phyloP scores from a whole-genome alignment of 2,888 invertebrate species.

The Chymomyza procnemis region DNA sequence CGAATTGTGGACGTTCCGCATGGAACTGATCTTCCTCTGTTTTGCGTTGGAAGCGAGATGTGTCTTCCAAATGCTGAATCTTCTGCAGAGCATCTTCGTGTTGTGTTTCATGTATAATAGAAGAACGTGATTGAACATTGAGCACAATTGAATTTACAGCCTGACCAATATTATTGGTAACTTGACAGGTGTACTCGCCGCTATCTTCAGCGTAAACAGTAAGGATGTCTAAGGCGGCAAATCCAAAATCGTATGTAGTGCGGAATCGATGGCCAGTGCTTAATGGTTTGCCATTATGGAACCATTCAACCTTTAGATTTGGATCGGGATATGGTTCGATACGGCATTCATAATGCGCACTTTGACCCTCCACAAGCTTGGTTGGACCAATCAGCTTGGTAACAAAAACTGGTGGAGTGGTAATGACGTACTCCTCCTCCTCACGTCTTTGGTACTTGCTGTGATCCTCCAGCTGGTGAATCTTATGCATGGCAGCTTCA shows the following conservation, averaged over 20 bases:
- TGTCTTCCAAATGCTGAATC: slow-evolving; percentile 94
- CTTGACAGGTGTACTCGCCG: slow-evolving; percentile 93
- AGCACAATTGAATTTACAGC: slow-evolving; percentile 89
- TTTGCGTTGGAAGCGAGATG: slow-evolving; percentile 86
- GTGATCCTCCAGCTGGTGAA: slow-evolving; percentile 90
- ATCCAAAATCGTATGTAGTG: slow-evolving; percentile 97
- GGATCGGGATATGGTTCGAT: slow-evolving; percentile 95
- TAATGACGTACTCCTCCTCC: slow-evolving; percentile 88
- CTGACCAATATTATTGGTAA: slow-evolving; percentile 90
- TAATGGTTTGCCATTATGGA: slow-evolving; percentile 93
- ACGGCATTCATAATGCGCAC: slow-evolving; percentile 94
- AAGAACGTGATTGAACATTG: slow-evolving; percentile 89
- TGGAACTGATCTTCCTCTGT: slow-evolving; percentile 86
- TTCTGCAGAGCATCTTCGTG: slow-evolving; percentile 95
- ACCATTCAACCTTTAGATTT: slow-evolving; percentile 93
- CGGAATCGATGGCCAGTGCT: slow-evolving; percentile 94
- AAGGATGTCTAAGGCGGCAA: slow-evolving; percentile 95
- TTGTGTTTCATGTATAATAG: slow-evolving; percentile 92
- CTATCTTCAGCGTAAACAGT: slow-evolving; percentile 96
- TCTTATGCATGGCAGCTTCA: slow-evolving; percentile 91
- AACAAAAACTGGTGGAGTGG: slow-evolving; percentile 90
- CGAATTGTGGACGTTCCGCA: slow-evolving; percentile 93
- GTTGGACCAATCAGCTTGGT: slow-evolving; percentile 91
- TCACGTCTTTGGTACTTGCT: slow-evolving; percentile 88
- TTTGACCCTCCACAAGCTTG: slow-evolving; percentile 91